A percentile compares a stretch with the other conserved stretches of the same genome.
Conservation (phyloP, 37 sponge, comb jelly and placozoan genomes). For the Agelas oroides region DNA sequence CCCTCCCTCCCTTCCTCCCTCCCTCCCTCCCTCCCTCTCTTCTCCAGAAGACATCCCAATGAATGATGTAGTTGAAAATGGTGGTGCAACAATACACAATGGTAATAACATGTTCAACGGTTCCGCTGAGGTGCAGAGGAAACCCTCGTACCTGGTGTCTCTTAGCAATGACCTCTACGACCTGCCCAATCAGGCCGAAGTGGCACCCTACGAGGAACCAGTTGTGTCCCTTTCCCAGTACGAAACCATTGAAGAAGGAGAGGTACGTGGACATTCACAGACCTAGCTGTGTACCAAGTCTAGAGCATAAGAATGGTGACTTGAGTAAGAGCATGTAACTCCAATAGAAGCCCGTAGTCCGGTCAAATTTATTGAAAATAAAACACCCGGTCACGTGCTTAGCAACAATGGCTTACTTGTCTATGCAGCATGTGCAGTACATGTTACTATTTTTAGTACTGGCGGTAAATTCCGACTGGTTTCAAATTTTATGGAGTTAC, state of each 20-base stretch:
- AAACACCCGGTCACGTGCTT: too few relatives aligned
- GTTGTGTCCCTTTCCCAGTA: not conserved
- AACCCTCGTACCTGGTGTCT: constrained; percentile 1
- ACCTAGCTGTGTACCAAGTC: not conserved
- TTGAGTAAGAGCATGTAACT: too few relatives aligned
- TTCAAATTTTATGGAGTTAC: too few relatives aligned
- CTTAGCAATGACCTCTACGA: not conserved
- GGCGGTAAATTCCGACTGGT: too few relatives aligned
- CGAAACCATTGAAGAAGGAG: not conserved
- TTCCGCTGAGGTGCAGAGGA: constrained; percentile 1
- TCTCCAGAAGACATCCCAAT: not conserved
- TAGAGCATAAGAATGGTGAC: too few relatives aligned
- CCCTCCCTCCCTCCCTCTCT: constrained; percentile 1
- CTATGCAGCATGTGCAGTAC: too few relatives aligned
- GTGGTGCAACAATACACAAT: too few relatives aligned
- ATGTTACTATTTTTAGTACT: too few relatives aligned
- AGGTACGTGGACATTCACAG: not conserved
- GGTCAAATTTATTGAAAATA: too few relatives aligned
- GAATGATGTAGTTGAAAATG: not conserved
- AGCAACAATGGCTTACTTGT: too few relatives aligned
- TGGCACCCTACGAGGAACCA: constrained; percentile 3
- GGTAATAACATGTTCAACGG: not conserved
- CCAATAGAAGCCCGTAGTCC: too few relatives aligned
- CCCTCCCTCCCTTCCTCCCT: not conserved
- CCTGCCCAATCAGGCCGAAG: not conserved